Conservation (phyloP, 2,113 vertebrate species). For the Gymnobelideus leadbeateri region DNA sequence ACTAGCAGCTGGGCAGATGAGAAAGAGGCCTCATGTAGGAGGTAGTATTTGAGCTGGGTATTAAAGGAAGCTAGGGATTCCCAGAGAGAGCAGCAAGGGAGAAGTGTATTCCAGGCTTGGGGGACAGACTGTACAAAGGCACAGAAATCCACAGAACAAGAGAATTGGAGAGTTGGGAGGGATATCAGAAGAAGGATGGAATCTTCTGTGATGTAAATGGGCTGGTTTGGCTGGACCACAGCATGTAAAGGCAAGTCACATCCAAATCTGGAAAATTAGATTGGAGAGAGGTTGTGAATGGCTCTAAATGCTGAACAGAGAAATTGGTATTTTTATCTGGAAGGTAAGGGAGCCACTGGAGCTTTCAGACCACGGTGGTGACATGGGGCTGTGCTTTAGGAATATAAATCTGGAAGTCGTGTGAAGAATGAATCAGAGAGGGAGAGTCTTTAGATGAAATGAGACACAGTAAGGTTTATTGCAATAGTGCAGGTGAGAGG, state of each 20-base stretch:
- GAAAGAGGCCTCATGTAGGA: neutral
- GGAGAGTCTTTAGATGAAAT: neutral
- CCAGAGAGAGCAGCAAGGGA: too few species aligned
- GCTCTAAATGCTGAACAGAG: conserved; percentile 29
- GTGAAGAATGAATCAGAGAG: neutral
- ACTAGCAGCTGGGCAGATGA: neutral
- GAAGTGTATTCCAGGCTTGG: neutral
- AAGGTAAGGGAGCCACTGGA: neutral
- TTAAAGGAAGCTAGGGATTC: neutral
- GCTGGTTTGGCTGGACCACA: too few species aligned
- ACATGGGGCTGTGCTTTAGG: neutral
- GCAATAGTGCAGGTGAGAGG: neutral
- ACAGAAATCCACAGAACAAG: neutral
- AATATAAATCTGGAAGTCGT: too few species aligned
- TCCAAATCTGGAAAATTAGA: neutral
- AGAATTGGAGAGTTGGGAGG: neutral
- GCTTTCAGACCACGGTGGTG: neutral
- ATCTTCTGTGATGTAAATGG: neutral
- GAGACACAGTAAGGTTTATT: neutral
- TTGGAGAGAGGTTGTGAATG: neutral
- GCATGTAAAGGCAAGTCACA: neutral
- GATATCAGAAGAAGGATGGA: neutral
- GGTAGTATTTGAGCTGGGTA: neutral
- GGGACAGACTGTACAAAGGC: neutral
- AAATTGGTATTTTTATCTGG: neutral